Evolutionary conservation across 2,797 vertebrate genomes (phyloP).

Genomic region (Aulostomus chinensis): DNA sequence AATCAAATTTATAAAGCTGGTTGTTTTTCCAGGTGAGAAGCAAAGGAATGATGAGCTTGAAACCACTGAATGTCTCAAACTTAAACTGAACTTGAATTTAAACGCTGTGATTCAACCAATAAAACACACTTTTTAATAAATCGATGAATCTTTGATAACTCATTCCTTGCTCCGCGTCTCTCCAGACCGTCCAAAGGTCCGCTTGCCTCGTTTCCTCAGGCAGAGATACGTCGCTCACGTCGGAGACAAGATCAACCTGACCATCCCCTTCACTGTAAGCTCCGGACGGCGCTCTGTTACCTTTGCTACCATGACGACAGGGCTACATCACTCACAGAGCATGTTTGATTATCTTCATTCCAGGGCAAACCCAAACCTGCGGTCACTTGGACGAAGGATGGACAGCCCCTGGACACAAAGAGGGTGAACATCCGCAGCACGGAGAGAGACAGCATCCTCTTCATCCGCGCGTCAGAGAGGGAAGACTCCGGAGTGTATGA

Average conservation of each 20-base stretch:
- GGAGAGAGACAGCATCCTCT: conserved; percentile 90
- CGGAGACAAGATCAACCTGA: conserved; percentile 89
- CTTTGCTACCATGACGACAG: too few relatives aligned
- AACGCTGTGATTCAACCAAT: too few relatives aligned
- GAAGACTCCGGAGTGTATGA: conserved; percentile 90
- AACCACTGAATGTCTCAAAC: not conserved
- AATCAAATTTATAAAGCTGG: too few relatives aligned
- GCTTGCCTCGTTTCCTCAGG: conserved; percentile 89
- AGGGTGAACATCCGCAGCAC: conserved; percentile 83
- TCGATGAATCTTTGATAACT: too few relatives aligned
- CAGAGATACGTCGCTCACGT: conserved; percentile 84
- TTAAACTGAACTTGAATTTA: too few relatives aligned
- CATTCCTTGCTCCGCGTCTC: not conserved
- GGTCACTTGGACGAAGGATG: conserved; percentile 87
- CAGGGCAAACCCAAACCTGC: conserved; percentile 92
- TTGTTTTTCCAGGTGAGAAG: too few relatives aligned
- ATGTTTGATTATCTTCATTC: too few relatives aligned
- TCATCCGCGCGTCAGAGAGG: conserved; percentile 87
- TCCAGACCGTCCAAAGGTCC: conserved; percentile 91
- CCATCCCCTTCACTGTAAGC: conserved; percentile 92
- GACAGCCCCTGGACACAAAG: conserved; percentile 83
- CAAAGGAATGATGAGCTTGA: not conserved
- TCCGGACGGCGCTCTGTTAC: not conserved
- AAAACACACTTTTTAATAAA: too few relatives aligned
- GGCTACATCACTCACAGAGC: too few relatives aligned